Percentiles rank a stretch among this genome's conserved stretches.
Conservation (phyloP, 1,140 invertebrate species). For the Ceratina australensis region DNA sequence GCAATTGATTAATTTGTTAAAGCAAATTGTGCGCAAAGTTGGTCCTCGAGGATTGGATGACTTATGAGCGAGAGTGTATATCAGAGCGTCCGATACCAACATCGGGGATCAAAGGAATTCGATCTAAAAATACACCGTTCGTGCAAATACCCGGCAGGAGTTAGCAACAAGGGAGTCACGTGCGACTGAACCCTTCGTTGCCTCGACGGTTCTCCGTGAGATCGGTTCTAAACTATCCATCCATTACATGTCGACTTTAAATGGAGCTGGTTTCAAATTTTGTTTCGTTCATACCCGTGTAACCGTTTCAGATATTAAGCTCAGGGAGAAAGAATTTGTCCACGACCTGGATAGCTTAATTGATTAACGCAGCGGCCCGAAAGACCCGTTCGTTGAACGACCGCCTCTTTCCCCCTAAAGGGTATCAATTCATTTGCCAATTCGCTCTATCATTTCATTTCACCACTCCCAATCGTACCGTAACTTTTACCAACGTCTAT, state of each 20-base stretch:
- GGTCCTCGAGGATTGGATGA: no score
- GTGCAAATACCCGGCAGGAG: not conserved
- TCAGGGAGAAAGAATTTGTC: conserved; percentile 14
- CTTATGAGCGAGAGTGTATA: not conserved
- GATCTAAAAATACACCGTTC: conserved; percentile 7
- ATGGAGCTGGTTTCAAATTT: no score
- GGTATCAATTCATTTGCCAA: not conserved
- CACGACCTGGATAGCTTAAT: conserved; percentile 26
- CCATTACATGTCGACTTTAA: no score
- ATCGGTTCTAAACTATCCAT: not conserved
- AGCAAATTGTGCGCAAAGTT: no score
- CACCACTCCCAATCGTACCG: not conserved
- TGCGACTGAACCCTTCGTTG: not conserved
- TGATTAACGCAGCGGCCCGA: not conserved
- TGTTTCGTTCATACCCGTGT: no score
- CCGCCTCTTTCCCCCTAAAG: not conserved
- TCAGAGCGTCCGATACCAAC: not conserved
- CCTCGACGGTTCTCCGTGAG: not conserved
- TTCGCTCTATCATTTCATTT: not conserved
- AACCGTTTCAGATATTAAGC: not conserved
- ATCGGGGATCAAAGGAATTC: conserved; percentile 2
- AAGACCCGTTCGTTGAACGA: conserved; percentile 6
- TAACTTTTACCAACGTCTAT: no score
- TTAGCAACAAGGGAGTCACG: not conserved
- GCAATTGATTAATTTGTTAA: no score